Evolutionary conservation across 2,113 vertebrate species (phyloP).

Genomic region (Istiophorus platypterus): DNA sequence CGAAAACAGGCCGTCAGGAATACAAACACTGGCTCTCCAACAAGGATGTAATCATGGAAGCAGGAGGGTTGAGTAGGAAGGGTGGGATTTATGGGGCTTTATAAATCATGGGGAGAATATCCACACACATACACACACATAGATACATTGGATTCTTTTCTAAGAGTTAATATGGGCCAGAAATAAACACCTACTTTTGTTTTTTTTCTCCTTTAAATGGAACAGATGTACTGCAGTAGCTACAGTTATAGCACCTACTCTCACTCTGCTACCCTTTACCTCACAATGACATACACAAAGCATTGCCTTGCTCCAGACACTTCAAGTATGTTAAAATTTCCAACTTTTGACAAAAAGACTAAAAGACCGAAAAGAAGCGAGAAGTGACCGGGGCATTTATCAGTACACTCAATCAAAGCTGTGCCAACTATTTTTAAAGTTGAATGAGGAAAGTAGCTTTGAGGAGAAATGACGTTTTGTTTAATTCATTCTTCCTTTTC

Average conservation of each 20-base stretch:
- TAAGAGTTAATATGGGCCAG: constrained; percentile 38
- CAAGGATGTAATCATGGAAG: constrained; percentile 52
- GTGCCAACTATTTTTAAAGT: constrained; percentile 1
- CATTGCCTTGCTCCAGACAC: constrained; percentile 19
- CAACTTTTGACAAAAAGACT: neutral
- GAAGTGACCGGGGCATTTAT: neutral
- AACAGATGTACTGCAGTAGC: constrained; percentile 43
- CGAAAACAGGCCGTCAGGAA: constrained; percentile 14
- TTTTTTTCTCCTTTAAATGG: constrained; percentile 3
- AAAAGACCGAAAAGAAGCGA: constrained; percentile 5
- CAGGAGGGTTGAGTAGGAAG: constrained; percentile 44
- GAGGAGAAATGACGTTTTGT: neutral
- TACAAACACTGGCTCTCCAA: constrained; percentile 26
- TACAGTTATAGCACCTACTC: constrained; percentile 37
- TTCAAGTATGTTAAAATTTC: neutral
- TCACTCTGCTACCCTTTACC: constrained; percentile 17
- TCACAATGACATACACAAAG: constrained; percentile 3
- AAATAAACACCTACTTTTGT: constrained; percentile 41
- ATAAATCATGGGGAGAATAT: constrained; percentile 53
- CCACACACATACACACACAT: constrained; percentile 10
- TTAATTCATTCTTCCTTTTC: constrained; percentile 2
- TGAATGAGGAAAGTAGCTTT: neutral
- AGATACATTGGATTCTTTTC: constrained; percentile 17
- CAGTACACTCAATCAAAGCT: neutral
- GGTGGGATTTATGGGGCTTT: constrained; percentile 63